Conservation (phyloP, 2,888 invertebrate species). For the Dorcus parallelipipedus region DNA sequence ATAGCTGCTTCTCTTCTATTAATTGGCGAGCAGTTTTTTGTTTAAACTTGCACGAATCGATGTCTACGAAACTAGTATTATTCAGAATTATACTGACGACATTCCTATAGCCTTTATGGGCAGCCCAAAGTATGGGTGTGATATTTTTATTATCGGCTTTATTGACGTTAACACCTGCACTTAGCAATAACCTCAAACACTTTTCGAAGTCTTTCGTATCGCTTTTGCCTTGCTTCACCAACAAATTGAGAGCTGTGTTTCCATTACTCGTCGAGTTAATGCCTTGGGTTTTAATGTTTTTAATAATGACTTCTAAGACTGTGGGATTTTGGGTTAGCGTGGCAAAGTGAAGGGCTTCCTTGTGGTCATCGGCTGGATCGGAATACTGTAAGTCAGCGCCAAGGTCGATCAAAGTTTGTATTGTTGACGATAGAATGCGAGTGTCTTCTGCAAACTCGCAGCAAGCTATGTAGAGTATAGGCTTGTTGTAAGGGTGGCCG, state of each 20-base stretch:
- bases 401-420: slow-evolving; percentile 56
- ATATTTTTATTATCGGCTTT: slow-evolving; percentile 46
- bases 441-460: slow-evolving; percentile 59
- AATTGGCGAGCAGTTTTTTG: slow-evolving; percentile 58
- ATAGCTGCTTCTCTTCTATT: slow-evolving; percentile 47
- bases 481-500: slow-evolving; percentile 57
- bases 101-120: slow-evolving; percentile 54
- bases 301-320: slow-evolving; percentile 51
- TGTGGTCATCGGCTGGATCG: slow-evolving; percentile 52
- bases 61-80: slow-evolving; percentile 52
- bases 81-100: slow-evolving; percentile 56
- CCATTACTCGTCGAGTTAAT: slow-evolving; percentile 32
- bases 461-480: slow-evolving; percentile 48
- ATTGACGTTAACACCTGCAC: slow-evolving; percentile 56
- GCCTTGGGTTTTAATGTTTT: slow-evolving; percentile 34
- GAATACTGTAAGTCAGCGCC: slow-evolving; percentile 61
- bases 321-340: slow-evolving; percentile 51
- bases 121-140: slow-evolving; percentile 56
- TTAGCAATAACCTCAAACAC: slow-evolving; percentile 55
- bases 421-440: slow-evolving; percentile 50
- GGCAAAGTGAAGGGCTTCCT: slow-evolving; percentile 66
- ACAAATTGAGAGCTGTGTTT: slow-evolving; percentile 40
- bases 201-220: slow-evolving; percentile 50
- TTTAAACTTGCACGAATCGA: slow-evolving; percentile 54
- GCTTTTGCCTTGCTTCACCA: slow-evolving; percentile 37